Conservation (phyloP, 1,140 invertebrate genomes). For the Penaeus japonicus region DNA sequence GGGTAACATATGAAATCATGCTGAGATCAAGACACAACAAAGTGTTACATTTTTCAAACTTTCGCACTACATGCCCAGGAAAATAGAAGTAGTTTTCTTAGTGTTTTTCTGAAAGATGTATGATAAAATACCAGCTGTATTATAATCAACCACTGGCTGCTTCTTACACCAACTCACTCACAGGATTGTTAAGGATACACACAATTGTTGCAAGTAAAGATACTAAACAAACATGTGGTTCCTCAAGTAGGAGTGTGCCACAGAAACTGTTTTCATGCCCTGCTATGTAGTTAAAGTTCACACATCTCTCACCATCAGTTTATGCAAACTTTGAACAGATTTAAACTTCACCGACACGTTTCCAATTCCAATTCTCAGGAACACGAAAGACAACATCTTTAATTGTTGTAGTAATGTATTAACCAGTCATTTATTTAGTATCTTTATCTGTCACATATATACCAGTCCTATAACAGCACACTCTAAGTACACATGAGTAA, state of each 20-base stretch:
- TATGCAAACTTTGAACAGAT: too few relatives aligned
- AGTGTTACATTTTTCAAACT: conserved; percentile 23
- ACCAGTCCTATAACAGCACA: conserved; percentile 49
- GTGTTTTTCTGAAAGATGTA: conserved; percentile 14
- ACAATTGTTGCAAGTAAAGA: conserved; percentile 41
- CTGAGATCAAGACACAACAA: conserved; percentile 36
- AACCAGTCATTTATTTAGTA: neutral
- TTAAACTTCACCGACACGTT: too few relatives aligned
- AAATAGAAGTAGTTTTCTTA: conserved; percentile 40
- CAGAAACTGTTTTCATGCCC: too few relatives aligned
- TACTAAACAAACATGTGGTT: neutral
- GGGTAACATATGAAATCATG: conserved; percentile 20
- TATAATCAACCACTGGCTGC: conserved; percentile 20
- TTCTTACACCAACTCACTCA: conserved; percentile 37
- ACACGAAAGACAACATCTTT: too few relatives aligned
- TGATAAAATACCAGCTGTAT: conserved; percentile 31
- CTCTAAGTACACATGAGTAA: conserved; percentile 49
- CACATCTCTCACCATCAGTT: too few relatives aligned
- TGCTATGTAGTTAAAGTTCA: too few relatives aligned
- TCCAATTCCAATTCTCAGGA: too few relatives aligned
- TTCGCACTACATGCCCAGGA: conserved; percentile 47
- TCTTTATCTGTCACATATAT: conserved; percentile 36
- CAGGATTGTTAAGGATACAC: conserved; percentile 39
- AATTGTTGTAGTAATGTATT: too few relatives aligned
- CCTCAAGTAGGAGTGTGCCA: too few relatives aligned